These are phyloP conservation scores for Odontothrips loti DNA, from an alignment of 2,888 invertebrate genomes.

Conservation along the genomic window DNA sequence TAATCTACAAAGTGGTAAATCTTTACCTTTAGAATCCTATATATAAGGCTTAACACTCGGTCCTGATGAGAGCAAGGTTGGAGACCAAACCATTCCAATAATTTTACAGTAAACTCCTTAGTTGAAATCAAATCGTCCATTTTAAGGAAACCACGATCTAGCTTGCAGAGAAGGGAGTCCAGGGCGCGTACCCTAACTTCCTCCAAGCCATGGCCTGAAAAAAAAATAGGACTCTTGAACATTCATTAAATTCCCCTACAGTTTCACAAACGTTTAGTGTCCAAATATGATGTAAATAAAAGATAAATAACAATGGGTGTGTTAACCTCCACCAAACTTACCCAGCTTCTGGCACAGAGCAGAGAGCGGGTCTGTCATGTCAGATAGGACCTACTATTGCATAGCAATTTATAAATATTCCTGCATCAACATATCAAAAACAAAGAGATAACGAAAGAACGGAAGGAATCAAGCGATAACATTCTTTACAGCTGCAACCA, in stretches of 20 bases:
- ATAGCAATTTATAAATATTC: neutral
- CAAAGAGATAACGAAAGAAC: too few species aligned
- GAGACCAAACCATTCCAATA: conserved; percentile 61
- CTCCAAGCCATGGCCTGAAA: conserved; percentile 53
- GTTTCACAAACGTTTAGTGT: neutral
- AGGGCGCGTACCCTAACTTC: conserved; percentile 58
- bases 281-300: neutral
- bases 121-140: conserved; percentile 58
- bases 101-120: conserved; percentile 55
- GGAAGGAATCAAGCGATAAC: too few species aligned
- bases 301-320: neutral
- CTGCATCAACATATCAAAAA: too few species aligned
- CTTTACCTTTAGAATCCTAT: conserved; percentile 54
- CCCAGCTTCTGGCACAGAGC: neutral
- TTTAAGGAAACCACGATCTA: conserved; percentile 58
- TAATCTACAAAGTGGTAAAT: conserved; percentile 28
- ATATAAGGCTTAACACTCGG: conserved; percentile 56
- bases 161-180: conserved; percentile 55
- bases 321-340: neutral
- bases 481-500: too few species aligned
- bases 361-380: neutral
- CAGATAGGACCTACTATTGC: neutral
- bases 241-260: neutral
- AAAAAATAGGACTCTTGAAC: neutral
- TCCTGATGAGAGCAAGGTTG: conserved; percentile 53